Evolutionary conservation across 2,113 vertebrate genomes (phyloP).

Genomic region (Steatornis caripensis): DNA sequence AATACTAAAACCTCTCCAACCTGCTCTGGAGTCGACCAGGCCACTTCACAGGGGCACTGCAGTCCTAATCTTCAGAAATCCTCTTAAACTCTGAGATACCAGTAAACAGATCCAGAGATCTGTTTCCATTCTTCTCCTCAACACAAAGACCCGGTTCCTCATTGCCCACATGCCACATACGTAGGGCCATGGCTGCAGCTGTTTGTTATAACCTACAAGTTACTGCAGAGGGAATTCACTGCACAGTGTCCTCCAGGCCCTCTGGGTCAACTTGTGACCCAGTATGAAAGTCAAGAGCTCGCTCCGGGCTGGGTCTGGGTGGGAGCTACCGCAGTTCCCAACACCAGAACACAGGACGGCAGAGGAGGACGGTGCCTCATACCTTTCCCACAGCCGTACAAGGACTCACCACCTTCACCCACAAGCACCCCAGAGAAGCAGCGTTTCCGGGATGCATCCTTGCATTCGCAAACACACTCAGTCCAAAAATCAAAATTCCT

Average conservation of each 20-base stretch:
- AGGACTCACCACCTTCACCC: not conserved
- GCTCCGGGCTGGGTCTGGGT: not conserved
- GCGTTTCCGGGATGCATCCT: not conserved
- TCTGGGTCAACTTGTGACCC: not conserved
- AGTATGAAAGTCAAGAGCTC: not conserved
- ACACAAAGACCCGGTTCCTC: not conserved
- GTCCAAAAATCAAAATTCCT: not conserved
- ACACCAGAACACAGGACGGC: too few relatives aligned
- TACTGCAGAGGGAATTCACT: not conserved
- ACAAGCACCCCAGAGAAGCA: not conserved
- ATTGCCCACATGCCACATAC: accelerated
- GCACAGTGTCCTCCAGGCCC: not conserved
- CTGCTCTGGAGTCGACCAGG: not conserved
- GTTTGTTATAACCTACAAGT: not conserved
- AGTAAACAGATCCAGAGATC: not conserved
- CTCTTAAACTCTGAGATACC: not conserved
- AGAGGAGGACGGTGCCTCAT: accelerated
- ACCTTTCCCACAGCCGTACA: not conserved
- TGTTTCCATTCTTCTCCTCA: not conserved
- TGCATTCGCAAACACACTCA: not conserved
- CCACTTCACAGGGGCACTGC: not conserved
- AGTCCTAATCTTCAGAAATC: not conserved
- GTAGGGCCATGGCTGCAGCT: not conserved
- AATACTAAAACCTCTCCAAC: not conserved
- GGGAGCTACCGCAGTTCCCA: not conserved